Conservation (phyloP, 2,113 vertebrate species). For the Formicarius rufipectus region DNA sequence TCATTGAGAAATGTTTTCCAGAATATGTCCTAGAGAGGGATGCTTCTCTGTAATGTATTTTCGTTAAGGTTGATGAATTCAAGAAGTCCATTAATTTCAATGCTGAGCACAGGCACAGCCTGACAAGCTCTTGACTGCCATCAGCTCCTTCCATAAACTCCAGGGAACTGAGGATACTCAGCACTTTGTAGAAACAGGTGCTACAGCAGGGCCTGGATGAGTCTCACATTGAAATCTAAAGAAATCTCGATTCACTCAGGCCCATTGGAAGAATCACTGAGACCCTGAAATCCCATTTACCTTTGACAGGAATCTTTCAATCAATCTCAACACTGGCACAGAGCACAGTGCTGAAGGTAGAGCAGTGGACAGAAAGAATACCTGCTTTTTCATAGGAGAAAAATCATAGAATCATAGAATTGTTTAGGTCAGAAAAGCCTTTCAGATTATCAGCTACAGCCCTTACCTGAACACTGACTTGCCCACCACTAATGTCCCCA, state of each 20-base stretch:
- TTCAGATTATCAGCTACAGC: background rate
- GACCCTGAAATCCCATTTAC: background rate
- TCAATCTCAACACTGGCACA: background rate
- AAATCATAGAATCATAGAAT: background rate
- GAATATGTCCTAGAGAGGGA: background rate
- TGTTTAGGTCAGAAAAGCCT: background rate
- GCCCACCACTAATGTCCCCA: background rate
- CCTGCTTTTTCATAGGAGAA: background rate
- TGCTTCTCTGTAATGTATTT: background rate
- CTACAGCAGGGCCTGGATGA: background rate
- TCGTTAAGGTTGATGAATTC: background rate
- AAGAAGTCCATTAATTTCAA: background rate
- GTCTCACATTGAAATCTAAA: background rate
- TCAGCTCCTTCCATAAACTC: background rate
- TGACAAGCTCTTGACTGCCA: fast-evolving
- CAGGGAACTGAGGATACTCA: background rate
- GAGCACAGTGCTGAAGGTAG: background rate
- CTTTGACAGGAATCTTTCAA: background rate
- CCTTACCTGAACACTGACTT: background rate
- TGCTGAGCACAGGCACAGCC: background rate
- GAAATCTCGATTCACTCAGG: background rate
- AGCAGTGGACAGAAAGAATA: background rate
- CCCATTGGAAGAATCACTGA: background rate
- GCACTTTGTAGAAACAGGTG: fast-evolving
- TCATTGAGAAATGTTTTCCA: background rate